Conservation (phyloP, 2,113 vertebrate genomes). For the Xiphophorus hellerii region DNA sequence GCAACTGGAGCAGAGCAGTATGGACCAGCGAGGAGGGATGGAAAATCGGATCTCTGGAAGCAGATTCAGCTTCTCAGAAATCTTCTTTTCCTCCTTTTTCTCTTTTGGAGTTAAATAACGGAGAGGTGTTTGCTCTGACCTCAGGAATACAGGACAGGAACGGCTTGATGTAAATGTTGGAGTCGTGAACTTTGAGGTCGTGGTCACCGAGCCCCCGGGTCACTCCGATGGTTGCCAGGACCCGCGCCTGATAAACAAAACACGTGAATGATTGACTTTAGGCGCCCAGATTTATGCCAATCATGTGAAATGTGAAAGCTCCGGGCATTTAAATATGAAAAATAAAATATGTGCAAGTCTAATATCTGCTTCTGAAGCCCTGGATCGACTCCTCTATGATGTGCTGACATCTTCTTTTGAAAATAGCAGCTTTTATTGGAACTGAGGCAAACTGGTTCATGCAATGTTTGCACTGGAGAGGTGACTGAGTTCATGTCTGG, state of each 20-base stretch:
- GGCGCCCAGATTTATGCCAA: background rate
- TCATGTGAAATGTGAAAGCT: background rate
- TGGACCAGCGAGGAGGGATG: background rate
- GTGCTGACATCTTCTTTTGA: background rate
- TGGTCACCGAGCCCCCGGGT: slow-evolving; percentile 97
- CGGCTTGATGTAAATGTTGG: slow-evolving; percentile 97
- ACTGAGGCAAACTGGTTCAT: background rate
- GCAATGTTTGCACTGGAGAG: too few species aligned
- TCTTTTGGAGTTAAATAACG: too few species aligned
- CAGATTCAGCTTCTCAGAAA: background rate
- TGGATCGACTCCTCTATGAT: background rate
- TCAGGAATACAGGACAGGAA: slow-evolving; percentile 96
- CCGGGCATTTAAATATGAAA: background rate
- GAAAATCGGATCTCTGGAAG: background rate
- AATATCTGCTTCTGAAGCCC: too few species aligned
- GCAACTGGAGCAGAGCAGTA: background rate
- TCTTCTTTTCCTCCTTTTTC: too few species aligned
- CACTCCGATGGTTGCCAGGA: slow-evolving; percentile 97
- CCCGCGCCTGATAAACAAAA: slow-evolving; percentile 85
- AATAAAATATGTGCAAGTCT: too few species aligned
- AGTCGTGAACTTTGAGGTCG: slow-evolving; percentile 96
- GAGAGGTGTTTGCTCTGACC: slow-evolving; percentile 72
- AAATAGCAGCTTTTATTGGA: background rate
- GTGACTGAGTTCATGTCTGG: too few species aligned
- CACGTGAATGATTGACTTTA: background rate